Percentiles rank a stretch among this genome's conserved stretches.
Evolutionary conservation across 2,888 invertebrate species (phyloP).

Genomic region (Kryphioiulus occultus): DNA sequence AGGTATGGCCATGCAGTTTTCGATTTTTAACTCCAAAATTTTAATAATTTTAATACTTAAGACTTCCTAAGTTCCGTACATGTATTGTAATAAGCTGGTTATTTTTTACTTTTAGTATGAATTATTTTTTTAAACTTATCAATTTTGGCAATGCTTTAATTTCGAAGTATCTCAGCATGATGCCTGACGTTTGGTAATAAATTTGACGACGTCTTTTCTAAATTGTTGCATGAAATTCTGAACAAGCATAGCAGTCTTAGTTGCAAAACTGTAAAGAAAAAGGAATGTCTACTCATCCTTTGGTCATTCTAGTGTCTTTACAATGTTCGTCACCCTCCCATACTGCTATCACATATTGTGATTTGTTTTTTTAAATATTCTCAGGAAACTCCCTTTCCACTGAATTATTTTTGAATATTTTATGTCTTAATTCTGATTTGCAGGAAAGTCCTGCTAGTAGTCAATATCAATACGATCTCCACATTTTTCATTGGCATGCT

Average conservation of each 20-base stretch:
- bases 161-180: not conserved
- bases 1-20: not conserved
- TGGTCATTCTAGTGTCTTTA: not conserved
- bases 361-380: not conserved
- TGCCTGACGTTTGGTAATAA: not conserved
- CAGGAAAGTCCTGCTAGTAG: not conserved
- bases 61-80: not conserved
- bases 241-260: not conserved
- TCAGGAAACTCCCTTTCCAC: constrained; percentile 12
- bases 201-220: not conserved
- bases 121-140: not conserved
- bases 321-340: not conserved
- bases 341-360: not conserved
- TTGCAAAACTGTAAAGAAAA: not conserved
- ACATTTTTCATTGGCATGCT: not conserved
- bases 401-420: not conserved
- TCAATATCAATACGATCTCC: not conserved
- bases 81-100: too few relatives aligned
- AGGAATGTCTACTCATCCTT: not conserved
- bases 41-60: too few relatives aligned
- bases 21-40: not conserved
- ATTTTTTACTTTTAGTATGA: not conserved
- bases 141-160: not conserved
- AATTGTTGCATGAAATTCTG: not conserved
- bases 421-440: not conserved